phyloP scores from a whole-genome alignment of 2,797 vertebrate species.

The Bradypodion pumilum region DNA sequence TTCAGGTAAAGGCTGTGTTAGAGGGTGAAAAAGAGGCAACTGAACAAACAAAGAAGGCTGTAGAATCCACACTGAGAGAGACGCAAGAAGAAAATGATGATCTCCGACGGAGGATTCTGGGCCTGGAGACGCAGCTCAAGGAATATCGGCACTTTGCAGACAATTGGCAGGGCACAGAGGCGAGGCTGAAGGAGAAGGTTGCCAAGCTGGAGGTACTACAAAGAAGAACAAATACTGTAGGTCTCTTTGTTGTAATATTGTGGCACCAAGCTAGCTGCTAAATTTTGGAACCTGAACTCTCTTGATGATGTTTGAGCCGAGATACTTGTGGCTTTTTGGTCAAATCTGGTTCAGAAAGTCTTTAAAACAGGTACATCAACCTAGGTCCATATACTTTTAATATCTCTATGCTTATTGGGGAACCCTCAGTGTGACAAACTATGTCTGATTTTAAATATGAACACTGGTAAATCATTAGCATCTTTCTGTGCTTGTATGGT shows the following conservation, averaged over 20 bases:
- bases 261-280: not conserved
- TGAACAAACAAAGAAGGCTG: constrained; percentile 73
- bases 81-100: constrained; percentile 76
- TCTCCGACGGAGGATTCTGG: constrained; percentile 80
- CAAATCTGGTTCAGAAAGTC: not conserved
- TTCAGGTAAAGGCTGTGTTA: constrained; percentile 62
- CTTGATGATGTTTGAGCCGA: not conserved
- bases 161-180: constrained; percentile 78
- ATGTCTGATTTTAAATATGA: not conserved
- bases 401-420: not conserved
- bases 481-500: not conserved
- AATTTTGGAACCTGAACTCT: not conserved
- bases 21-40: constrained; percentile 55
- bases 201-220: constrained; percentile 84
- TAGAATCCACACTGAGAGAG: constrained; percentile 80
- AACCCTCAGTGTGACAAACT: no score
- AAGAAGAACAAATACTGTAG: rapidly evolving
- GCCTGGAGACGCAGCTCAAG: constrained; percentile 83
- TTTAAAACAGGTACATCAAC: not conserved
- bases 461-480: not conserved
- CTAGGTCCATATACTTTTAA: not conserved
- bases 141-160: constrained; percentile 70
- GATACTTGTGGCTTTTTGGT: not conserved
- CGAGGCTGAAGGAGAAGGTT: constrained; percentile 84
- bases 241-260: not conserved